A percentile compares a stretch with the other conserved stretches of the same genome.
Conservation (phyloP, 2,113 vertebrate genomes). For the Corydoras sp. region DNA sequence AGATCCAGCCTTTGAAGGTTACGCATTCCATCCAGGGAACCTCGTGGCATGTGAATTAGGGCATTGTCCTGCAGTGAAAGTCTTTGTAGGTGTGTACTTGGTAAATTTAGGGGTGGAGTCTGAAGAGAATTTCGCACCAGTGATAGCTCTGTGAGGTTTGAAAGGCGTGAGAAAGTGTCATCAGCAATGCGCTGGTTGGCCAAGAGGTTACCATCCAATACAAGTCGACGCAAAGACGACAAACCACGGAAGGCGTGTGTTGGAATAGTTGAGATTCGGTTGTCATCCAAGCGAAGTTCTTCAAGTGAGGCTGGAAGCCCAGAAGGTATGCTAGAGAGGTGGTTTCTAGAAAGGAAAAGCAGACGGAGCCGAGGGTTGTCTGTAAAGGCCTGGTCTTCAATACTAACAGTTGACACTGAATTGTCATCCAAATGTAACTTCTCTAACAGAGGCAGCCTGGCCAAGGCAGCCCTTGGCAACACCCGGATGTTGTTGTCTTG, state of each 20-base stretch:
- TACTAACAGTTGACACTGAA: conserved; percentile 89
- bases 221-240: conserved; percentile 76
- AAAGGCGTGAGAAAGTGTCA: conserved; percentile 86
- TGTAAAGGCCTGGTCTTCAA: conserved; percentile 88
- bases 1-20: conserved; percentile 79
- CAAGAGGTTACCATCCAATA: conserved; percentile 89
- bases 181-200: conserved; percentile 92
- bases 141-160: conserved; percentile 86
- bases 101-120: conserved; percentile 81
- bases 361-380: conserved; percentile 76
- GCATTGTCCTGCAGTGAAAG: conserved; percentile 88
- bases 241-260: conserved; percentile 87
- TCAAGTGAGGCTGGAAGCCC: conserved; percentile 84
- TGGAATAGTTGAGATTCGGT: conserved; percentile 91
- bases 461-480: conserved; percentile 73
- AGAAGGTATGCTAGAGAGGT: conserved; percentile 88
- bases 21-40: conserved; percentile 77
- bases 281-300: conserved; percentile 88
- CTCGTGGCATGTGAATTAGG: conserved; percentile 81
- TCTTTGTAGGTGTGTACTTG: conserved; percentile 74
- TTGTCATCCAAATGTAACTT: conserved; percentile 92
- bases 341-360: conserved; percentile 88
- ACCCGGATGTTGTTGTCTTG: conserved; percentile 92
- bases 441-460: conserved; percentile 82
- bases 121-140: conserved; percentile 85